Conservation (phyloP, 2,797 vertebrate species). For the Helostoma temminkii region DNA sequence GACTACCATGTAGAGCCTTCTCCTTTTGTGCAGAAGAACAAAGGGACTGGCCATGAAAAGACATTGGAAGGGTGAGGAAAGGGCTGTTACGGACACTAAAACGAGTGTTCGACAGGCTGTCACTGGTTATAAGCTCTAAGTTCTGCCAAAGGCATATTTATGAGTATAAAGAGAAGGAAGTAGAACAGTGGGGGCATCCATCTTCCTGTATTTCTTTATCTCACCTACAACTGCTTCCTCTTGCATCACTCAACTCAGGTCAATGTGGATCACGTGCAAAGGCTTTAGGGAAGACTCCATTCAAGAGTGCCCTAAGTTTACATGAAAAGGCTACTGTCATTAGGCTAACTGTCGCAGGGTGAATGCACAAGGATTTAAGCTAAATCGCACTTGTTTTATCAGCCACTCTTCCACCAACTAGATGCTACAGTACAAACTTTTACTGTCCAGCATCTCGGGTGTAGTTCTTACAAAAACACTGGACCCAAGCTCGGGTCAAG, state of each 20-base stretch:
- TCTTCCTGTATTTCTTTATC: slow-evolving; percentile 58
- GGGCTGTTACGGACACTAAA: slow-evolving; percentile 58
- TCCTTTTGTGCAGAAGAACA: slow-evolving; percentile 75
- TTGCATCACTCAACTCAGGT: slow-evolving; percentile 52
- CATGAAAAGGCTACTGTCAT: slow-evolving; percentile 11
- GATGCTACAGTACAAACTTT: too few relatives aligned
- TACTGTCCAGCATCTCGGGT: too few relatives aligned
- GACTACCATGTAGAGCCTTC: slow-evolving; percentile 52
- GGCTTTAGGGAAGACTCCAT: slow-evolving; percentile 11
- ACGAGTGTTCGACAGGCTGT: slow-evolving; percentile 60
- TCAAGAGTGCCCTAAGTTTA: neutral
- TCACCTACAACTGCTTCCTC: slow-evolving; percentile 24
- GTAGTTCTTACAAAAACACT: too few relatives aligned
- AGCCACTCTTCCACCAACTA: too few relatives aligned
- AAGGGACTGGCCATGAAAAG: slow-evolving; percentile 69
- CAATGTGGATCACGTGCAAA: slow-evolving; percentile 46
- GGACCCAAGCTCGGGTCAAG: too few relatives aligned
- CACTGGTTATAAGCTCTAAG: slow-evolving; percentile 47
- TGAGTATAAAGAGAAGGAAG: slow-evolving; percentile 27
- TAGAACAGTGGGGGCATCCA: slow-evolving; percentile 39
- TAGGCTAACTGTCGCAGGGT: too few relatives aligned
- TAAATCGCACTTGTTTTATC: too few relatives aligned
- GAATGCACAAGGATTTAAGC: too few relatives aligned
- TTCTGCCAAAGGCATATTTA: slow-evolving; percentile 50
- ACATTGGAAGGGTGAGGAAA: slow-evolving; percentile 62